phyloP scores from a whole-genome alignment of 2,113 vertebrate genomes.

The Python bivittatus region DNA sequence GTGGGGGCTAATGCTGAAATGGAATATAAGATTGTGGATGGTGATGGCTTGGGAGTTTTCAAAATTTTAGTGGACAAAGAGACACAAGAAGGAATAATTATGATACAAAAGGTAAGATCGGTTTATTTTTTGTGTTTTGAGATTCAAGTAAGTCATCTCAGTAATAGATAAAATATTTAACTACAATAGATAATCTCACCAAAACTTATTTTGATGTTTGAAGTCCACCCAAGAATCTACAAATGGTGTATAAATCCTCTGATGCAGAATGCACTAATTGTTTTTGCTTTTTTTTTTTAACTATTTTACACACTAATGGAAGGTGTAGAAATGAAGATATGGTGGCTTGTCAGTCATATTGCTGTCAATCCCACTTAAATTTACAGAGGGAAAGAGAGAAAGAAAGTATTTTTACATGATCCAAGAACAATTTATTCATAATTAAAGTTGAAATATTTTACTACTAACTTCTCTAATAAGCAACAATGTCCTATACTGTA shows the following conservation, averaged over 20 bases:
- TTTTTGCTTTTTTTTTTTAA: background rate
- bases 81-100: conserved; percentile 90
- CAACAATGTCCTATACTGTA: background rate
- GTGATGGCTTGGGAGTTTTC: conserved; percentile 86
- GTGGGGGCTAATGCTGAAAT: conserved; percentile 91
- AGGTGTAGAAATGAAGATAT: background rate
- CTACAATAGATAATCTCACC: background rate
- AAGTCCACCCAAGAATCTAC: background rate
- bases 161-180: background rate
- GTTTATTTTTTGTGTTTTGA: background rate
- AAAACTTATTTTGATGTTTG: background rate
- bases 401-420: background rate
- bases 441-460: background rate
- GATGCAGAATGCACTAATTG: background rate
- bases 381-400: background rate
- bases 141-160: background rate
- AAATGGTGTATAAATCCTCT: background rate
- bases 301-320: background rate
- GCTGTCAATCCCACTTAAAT: background rate
- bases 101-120: conserved; percentile 85
- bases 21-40: conserved; percentile 94
- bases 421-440: background rate
- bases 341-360: background rate
- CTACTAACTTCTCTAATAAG: background rate
- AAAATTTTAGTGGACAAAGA: conserved; percentile 91